Evolutionary conservation across 1,140 invertebrate species (phyloP), one percentile per base, ranked within the genome.

Genomic region (Leptestheria dahalacensis): DNA sequence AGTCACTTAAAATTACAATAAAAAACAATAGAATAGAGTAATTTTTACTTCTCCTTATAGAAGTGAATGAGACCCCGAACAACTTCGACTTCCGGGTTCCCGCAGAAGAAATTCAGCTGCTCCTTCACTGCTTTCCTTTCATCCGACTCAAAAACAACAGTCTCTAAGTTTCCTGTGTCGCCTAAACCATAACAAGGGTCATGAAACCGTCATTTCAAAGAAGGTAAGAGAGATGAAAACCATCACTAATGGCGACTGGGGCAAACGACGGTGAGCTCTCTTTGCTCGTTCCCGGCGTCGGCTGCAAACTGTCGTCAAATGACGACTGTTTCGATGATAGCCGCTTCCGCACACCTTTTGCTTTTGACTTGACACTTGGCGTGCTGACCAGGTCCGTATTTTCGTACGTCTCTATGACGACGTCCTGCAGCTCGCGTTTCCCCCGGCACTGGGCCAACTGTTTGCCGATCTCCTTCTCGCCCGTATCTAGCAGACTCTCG

Each of bases 51-150:
- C 74, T 96, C 91, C 73, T 96, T 96, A 70, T 93, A 97, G 1
- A 97, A 74, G 79, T 98, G 94, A 23, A 99, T 74, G 51, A 98
- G 86, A 50, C 96, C 96, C 72, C 93, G 94, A 0, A 91, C 95
- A 28, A 92, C 82, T 78, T 99, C 96, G 6, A 97, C 91, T 68
- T 88, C 85, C 10, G 94, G 94, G 79, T 98, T 99, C 1, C 96
- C 96, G 68, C 85, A 95, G 62, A 90, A 87, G 74, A 97, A 98
- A 56, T 70, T 66, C 25, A 80, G 69, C 23, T 65, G 64, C 55
- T 69, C 66, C 24, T 52, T 50, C 12, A n/a, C 24, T 12, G 24
- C 46, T n/a, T 2, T 53, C 50, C 12, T 23, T 29, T 46, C 33
- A 24, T 18, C 25, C 48, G 23, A 12, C 15, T 15, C 53, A 29